Evolutionary conservation across 2,113 vertebrate species (phyloP).

Genomic region (Etia nguti): DNA sequence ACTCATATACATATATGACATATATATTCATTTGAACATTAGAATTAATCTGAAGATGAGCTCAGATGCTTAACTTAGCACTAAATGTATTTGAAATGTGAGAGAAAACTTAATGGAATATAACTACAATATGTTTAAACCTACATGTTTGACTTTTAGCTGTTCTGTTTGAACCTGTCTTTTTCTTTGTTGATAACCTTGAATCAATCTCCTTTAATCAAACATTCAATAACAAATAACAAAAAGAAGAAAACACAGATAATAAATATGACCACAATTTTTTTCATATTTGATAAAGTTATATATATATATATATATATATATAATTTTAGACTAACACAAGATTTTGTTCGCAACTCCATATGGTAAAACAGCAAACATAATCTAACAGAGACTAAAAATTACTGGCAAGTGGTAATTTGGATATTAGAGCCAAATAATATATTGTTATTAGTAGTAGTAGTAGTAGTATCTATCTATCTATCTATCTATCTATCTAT

Average conservation of each 20-base stretch:
- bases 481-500: no score
- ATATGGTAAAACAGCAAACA: background rate
- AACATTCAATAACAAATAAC: background rate
- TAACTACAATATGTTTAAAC: no score
- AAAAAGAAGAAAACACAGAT: background rate
- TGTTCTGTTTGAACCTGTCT: background rate
- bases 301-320: background rate
- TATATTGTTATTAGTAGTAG: background rate
- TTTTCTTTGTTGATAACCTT: background rate
- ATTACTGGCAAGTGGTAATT: background rate
- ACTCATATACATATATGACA: background rate
- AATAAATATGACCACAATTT: background rate
- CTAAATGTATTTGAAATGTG: background rate
- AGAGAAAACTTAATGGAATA: no score
- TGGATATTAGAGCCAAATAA: background rate
- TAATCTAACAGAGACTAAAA: background rate
- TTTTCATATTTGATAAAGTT: background rate
- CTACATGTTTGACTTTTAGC: background rate
- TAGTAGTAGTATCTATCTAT: background rate
- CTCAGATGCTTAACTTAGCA: background rate
- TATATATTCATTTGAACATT: background rate
- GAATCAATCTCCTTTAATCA: background rate
- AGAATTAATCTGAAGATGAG: background rate
- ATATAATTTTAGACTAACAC: background rate
- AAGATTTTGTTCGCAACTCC: background rate